phyloP scores from a whole-genome alignment of 2,888 invertebrate genomes.

The Mythimna lalbum region DNA sequence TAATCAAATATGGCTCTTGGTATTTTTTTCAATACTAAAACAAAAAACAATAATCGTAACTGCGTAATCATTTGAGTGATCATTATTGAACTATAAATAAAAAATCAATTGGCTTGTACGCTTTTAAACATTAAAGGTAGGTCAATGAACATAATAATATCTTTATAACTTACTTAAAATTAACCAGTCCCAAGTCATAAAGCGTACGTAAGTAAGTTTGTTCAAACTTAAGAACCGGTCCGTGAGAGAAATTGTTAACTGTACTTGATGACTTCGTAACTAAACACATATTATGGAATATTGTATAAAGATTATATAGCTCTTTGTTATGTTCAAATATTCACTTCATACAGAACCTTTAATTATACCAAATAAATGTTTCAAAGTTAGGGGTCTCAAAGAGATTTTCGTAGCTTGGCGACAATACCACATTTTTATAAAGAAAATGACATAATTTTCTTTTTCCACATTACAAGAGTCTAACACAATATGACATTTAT shows the following conservation, averaged over 20 bases:
- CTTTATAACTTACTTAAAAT: slow-evolving; percentile 71
- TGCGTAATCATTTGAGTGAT: background rate
- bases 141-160: slow-evolving; percentile 67
- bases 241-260: slow-evolving; percentile 87
- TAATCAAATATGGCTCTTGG: background rate
- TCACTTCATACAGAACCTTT: slow-evolving; percentile 16
- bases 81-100: slow-evolving; percentile 14
- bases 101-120: slow-evolving; percentile 21
- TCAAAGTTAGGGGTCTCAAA: slow-evolving; percentile 16
- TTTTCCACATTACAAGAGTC: slow-evolving; percentile 18
- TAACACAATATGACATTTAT: slow-evolving; percentile 12
- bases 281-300: slow-evolving; percentile 81
- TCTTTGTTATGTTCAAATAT: slow-evolving; percentile 45
- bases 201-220: slow-evolving; percentile 82
- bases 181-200: slow-evolving; percentile 78
- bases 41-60: background rate
- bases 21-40: background rate
- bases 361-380: slow-evolving; percentile 13
- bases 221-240: slow-evolving; percentile 85
- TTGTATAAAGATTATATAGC: slow-evolving; percentile 59
- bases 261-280: slow-evolving; percentile 86
- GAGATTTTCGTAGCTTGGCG: slow-evolving; percentile 5
- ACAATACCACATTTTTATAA: slow-evolving; percentile 21
- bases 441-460: slow-evolving; percentile 15
- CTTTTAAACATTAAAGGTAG: slow-evolving; percentile 47